Evolutionary conservation across 2,797 vertebrate genomes (phyloP), one percentile per base, ranked within the genome.

Genomic region (Astyanax mexicanus): DNA sequence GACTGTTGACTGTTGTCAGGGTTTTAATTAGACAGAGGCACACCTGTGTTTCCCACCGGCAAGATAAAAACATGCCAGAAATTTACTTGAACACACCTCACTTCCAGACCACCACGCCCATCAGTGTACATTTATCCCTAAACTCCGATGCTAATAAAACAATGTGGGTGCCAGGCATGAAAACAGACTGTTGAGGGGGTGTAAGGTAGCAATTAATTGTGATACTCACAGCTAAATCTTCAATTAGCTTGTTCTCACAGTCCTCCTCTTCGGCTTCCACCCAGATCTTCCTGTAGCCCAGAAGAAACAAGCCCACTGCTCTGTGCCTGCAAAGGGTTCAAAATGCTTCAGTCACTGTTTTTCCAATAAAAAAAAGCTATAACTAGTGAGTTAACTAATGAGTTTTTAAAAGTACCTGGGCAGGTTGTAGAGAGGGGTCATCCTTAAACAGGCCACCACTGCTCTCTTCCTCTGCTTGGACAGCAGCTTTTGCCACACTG

Each of bases 391-490:
- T 9, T 19, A 6, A 6, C 5, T 3, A 4, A 19, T 47, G 51
- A 17, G 55, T 32, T 9, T n/a, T n/a, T n/a, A n/a, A n/a, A 32
- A 58, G 25, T 83, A 97, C 97, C 97, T 95, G 79, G 97, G 97
- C 42, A 98, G 83, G 80, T 98, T 98, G 52, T 98, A 98, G 7
- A 98, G 90, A 0, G 97, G 97, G 4, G 97, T 97, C 97, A 98
- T 98, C 78, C 97, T 94, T 84, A 98, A 98, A 82, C 97, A 98
- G 27, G 97, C 97, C 0, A 98, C 97, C 3, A 98, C 97, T 0
- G 97, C 97, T 77, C 97, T 92, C 87, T 98, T 98, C 80, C 97
- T 95, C 89, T 98, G 97, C 77, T 98, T 98, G 1, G 97, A 98
- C 13, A 98, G 89, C 2, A 98, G 89, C 54, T 98, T 98, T 84